phyloP scores from a whole-genome alignment of 37 sponge, comb jelly and placozoan species.

The Halichondria panicea region DNA sequence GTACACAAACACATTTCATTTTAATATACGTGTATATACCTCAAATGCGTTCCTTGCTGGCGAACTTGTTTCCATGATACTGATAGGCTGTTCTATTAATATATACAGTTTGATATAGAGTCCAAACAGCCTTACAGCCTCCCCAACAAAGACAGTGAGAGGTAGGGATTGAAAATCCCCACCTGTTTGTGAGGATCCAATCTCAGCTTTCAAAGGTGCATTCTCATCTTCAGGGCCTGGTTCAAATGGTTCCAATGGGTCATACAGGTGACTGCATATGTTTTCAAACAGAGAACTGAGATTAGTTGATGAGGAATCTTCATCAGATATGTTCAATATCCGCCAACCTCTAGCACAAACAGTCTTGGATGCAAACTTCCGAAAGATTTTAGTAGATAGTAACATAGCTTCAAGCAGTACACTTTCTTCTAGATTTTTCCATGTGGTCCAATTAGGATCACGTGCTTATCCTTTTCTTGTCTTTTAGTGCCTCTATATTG shows the following conservation, averaged over 20 bases:
- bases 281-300: neutral
- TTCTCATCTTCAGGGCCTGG: neutral
- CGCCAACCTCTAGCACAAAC: neutral
- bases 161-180: constrained; percentile 1
- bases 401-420: no score
- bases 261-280: neutral
- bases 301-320: neutral
- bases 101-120: neutral
- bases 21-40: no score
- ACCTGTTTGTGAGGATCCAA: neutral
- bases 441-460: no score
- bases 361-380: neutral
- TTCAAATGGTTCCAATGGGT: constrained; percentile 6
- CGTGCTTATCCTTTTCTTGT: no score
- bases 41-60: no score
- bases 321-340: neutral
- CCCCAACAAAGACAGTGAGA: neutral
- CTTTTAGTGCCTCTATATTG: no score
- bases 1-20: no score
- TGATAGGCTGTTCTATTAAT: neutral
- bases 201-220: neutral
- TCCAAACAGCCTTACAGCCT: neutral
- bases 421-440: no score
- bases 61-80: no score
- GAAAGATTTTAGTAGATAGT: neutral